Conservation (phyloP, 2,797 vertebrate genomes). For the Pangasius larnaudii region DNA sequence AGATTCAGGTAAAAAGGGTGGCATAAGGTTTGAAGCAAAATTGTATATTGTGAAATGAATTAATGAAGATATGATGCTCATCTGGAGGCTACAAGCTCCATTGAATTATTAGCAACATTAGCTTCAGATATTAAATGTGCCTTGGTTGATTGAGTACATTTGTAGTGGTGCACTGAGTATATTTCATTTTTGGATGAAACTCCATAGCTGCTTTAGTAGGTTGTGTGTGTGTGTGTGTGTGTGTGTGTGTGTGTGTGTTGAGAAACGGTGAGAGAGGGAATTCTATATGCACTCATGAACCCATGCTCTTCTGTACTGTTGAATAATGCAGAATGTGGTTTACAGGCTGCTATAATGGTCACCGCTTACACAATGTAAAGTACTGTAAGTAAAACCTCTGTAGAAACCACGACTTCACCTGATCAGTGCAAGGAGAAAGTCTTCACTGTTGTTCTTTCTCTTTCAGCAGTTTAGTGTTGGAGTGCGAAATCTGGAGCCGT, state of each 20-base stretch:
- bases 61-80: not conserved
- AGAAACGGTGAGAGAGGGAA: not conserved
- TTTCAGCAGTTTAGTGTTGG: not conserved
- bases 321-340: slow-evolving; percentile 49
- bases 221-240: not conserved
- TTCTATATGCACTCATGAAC: slow-evolving; percentile 27
- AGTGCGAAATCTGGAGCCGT: not conserved
- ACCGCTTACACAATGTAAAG: slow-evolving; percentile 24
- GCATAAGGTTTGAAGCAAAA: not conserved
- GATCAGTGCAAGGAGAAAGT: not conserved
- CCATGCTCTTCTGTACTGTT: slow-evolving; percentile 47
- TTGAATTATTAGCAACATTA: not conserved
- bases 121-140: not conserved
- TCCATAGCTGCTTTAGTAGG: not conserved
- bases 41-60: not conserved
- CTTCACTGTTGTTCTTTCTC: no score
- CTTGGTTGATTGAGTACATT: not conserved
- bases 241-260: not conserved
- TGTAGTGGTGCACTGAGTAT: not conserved
- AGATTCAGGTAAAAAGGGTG: not conserved
- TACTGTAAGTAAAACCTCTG: slow-evolving; percentile 27
- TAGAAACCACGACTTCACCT: slow-evolving; percentile 42
- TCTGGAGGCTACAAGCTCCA: not conserved
- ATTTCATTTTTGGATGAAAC: not conserved
- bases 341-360: slow-evolving; percentile 43